phyloP scores from a whole-genome alignment of 2,888 invertebrate species.

The Chloroclysta siterata region DNA sequence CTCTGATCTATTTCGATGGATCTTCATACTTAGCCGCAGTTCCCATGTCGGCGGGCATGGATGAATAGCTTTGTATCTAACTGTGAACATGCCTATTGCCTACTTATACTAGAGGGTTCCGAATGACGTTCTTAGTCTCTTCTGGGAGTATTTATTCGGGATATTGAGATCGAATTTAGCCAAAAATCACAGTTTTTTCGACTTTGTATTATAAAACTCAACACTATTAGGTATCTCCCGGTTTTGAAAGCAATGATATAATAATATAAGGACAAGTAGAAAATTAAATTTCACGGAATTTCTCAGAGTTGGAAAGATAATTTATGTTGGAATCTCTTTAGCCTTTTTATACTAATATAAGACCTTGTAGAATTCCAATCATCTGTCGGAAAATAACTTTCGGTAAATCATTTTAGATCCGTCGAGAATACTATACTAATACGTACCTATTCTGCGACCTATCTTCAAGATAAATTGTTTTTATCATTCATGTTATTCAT shows the following conservation, averaged over 20 bases:
- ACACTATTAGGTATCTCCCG: no score
- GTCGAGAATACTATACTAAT: background rate
- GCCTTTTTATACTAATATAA: constrained; percentile 10
- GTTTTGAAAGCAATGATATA: background rate
- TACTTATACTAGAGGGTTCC: constrained; percentile 9
- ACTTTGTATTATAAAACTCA: no score
- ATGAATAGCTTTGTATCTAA: constrained; percentile 55
- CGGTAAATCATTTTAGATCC: background rate
- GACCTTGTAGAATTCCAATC: constrained; percentile 13
- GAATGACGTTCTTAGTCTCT: background rate
- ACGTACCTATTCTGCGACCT: background rate
- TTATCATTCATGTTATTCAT: constrained; percentile 6
- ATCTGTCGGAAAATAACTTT: constrained; percentile 14
- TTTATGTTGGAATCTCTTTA: constrained; percentile 13
- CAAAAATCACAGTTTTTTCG: background rate
- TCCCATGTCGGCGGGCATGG: constrained; percentile 64
- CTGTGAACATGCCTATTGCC: constrained; percentile 43
- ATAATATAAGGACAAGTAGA: background rate
- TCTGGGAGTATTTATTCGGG: no score
- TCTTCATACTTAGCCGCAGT: constrained; percentile 48
- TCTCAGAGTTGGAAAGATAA: constrained; percentile 5
- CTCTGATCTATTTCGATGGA: constrained; percentile 32
- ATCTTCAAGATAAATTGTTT: constrained; percentile 2
- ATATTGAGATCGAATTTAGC: background rate
- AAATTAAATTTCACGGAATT: constrained; percentile 10